These are phyloP conservation scores for Globia sparganii DNA, from an alignment of 2,888 invertebrate species.

Conservation along the genomic window DNA sequence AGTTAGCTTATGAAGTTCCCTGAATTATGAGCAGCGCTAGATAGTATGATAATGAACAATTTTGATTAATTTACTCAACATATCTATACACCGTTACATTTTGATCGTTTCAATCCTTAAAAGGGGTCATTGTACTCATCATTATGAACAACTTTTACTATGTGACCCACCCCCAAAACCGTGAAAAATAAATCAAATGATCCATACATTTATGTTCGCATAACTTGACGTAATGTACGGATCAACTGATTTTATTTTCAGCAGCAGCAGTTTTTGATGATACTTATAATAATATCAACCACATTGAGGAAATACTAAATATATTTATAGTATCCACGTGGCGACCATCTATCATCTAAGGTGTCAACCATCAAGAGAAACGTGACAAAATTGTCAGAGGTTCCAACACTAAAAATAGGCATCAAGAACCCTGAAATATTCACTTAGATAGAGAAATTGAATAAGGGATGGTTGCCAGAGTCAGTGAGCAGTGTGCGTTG, in stretches of 20 bases:
- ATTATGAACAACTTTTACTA: too few species aligned
- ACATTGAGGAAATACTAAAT: not conserved
- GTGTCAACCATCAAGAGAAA: slow-evolving; percentile 15
- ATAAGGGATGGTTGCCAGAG: slow-evolving; percentile 58
- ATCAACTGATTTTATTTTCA: too few species aligned
- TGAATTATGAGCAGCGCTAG: slow-evolving; percentile 24
- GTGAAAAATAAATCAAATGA: too few species aligned
- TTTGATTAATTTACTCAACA: not conserved
- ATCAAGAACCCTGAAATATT: slow-evolving; percentile 52
- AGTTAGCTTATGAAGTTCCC: slow-evolving; percentile 35
- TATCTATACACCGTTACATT: too few species aligned
- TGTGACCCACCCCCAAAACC: too few species aligned
- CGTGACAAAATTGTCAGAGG: slow-evolving; percentile 34
- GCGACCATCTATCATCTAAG: not conserved
- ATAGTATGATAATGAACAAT: slow-evolving; percentile 7
- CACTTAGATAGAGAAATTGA: slow-evolving; percentile 63
- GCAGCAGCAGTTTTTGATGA: not conserved
- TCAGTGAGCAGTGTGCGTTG: slow-evolving; percentile 60
- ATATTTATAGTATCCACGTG: not conserved
- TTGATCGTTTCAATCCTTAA: too few species aligned
- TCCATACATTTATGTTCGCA: too few species aligned
- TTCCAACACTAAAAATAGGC: slow-evolving; percentile 45
- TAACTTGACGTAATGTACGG: too few species aligned
- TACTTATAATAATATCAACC: not conserved
- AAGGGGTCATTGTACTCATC: too few species aligned